Percentiles rank a stretch among this genome's conserved stretches.
Conservation (phyloP, 1,140 invertebrate species). For the Colletes gigas region DNA sequence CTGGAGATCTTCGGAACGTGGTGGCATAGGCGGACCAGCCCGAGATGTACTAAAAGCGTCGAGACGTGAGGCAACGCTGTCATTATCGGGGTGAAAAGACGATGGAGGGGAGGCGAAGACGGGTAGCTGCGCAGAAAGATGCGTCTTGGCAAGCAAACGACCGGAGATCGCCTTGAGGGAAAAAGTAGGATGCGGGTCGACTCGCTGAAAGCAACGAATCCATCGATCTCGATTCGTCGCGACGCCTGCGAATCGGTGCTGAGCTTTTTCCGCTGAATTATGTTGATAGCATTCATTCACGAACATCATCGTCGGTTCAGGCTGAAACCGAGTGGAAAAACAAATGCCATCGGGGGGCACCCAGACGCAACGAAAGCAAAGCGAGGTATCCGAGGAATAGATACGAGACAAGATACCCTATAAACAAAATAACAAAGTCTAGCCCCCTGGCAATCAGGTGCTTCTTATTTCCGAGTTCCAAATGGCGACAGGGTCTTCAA, state of each 20-base stretch:
- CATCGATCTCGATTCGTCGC: conserved; percentile 51
- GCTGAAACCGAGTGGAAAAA: conserved; percentile 52
- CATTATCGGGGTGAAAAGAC: neutral
- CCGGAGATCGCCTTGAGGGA: conserved; percentile 40
- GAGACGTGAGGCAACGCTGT: neutral
- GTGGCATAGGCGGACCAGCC: no score
- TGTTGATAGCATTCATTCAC: conserved; percentile 57
- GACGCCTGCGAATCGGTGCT: conserved; percentile 47
- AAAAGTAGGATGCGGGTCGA: conserved; percentile 40
- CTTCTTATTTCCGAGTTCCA: neutral
- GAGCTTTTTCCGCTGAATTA: conserved; percentile 51
- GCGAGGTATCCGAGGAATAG: conserved; percentile 48
- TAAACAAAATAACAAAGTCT: conserved; percentile 38
- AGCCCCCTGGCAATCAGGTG: conserved; percentile 2
- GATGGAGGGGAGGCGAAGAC: neutral
- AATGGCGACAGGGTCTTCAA: no score
- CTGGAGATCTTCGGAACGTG: no score
- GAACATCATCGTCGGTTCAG: conserved; percentile 41
- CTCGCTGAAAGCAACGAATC: conserved; percentile 27
- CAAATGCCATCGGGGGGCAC: conserved; percentile 31
- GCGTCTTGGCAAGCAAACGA: conserved; percentile 52
- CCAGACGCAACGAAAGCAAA: conserved; percentile 50
- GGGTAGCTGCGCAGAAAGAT: conserved; percentile 51
- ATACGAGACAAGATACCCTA: conserved; percentile 53
- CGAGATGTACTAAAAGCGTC: neutral